phyloP scores from a whole-genome alignment of 2,888 invertebrate genomes.

The Petrophora chlorosata region DNA sequence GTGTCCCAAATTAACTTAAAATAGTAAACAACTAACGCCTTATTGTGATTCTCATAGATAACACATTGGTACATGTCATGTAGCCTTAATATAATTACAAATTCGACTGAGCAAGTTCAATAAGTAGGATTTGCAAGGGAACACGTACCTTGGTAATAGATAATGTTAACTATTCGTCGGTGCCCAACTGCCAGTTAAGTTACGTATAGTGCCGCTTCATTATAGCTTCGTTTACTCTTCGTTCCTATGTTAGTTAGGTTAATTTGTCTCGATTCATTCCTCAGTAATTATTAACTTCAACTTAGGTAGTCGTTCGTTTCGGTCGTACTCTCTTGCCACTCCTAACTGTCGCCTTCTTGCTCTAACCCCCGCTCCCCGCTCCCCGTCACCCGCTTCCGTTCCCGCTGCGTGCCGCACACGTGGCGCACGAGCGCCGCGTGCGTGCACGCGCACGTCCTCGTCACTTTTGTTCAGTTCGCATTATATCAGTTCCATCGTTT shows the following conservation, averaged over 20 bases:
- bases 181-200: conserved; percentile 73
- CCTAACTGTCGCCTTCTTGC: conserved; percentile 38
- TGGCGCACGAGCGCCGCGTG: neutral
- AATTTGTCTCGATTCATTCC: conserved; percentile 78
- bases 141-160: conserved; percentile 63
- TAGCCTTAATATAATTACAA: conserved; percentile 70
- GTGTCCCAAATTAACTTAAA: conserved; percentile 72
- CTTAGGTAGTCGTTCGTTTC: conserved; percentile 49
- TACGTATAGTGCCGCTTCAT: conserved; percentile 59
- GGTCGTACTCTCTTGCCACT: conserved; percentile 50
- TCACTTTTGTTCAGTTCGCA: conserved; percentile 47
- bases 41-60: conserved; percentile 80
- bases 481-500: conserved; percentile 58
- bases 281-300: conserved; percentile 48
- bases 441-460: conserved; percentile 18
- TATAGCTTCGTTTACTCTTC: conserved; percentile 53
- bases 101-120: conserved; percentile 71
- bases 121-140: conserved; percentile 60
- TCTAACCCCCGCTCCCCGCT: conserved; percentile 32
- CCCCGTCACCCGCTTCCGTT: conserved; percentile 23
- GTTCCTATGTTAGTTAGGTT: conserved; percentile 79
- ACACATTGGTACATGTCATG: conserved; percentile 74
- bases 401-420: neutral
- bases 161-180: conserved; percentile 58
- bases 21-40: conserved; percentile 64